phyloP scores from a whole-genome alignment of 1,140 invertebrate genomes.

The Zeugodacus cucurbitae region DNA sequence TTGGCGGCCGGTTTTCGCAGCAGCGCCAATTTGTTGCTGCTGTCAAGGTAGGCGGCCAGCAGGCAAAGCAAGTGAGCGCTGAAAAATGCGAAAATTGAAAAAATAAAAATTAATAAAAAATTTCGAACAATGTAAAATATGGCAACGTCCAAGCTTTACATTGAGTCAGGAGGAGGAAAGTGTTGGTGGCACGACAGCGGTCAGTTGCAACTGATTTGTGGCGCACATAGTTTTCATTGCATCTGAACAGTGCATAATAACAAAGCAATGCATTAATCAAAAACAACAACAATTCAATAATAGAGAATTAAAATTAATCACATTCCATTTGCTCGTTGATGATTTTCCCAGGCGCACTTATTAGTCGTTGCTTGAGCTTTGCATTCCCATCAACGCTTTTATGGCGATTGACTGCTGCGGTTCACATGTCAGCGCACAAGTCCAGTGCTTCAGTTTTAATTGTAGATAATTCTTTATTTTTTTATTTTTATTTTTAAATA shows the following conservation, averaged over 20 bases:
- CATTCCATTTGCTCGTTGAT: background rate
- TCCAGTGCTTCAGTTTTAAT: background rate
- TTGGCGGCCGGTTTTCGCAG: background rate
- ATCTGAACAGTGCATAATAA: background rate
- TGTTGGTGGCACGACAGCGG: background rate
- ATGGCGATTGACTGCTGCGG: background rate
- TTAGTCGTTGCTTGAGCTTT: background rate
- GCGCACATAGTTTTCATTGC: background rate
- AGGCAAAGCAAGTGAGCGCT: background rate
- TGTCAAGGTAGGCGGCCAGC: conserved; percentile 21
- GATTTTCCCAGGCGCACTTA: background rate
- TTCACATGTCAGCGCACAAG: background rate
- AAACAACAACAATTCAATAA: background rate
- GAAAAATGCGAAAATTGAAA: background rate
- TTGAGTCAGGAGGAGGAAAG: background rate
- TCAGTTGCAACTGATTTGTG: background rate
- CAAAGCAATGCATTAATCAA: background rate
- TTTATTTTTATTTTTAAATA: background rate
- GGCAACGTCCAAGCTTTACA: background rate
- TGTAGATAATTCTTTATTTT: background rate
- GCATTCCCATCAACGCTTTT: background rate
- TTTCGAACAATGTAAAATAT: background rate
- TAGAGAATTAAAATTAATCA: background rate
- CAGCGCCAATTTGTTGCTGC: conserved; percentile 24
- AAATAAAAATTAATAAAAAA: background rate